A percentile compares a stretch with the other conserved stretches of the same genome.
phyloP scores from a whole-genome alignment of 2,113 vertebrate species.

The Cololabis saira region DNA sequence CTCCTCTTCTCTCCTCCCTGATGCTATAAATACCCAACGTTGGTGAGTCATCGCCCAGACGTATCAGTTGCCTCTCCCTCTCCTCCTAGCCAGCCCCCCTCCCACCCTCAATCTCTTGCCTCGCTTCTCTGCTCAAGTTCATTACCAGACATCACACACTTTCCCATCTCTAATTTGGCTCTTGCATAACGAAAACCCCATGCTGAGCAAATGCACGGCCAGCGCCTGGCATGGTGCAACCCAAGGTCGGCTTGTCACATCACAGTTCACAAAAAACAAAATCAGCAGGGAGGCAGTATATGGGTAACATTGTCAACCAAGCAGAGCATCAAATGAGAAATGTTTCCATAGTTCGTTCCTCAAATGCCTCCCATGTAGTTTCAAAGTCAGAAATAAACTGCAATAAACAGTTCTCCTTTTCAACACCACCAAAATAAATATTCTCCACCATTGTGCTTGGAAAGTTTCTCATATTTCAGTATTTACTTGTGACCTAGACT shows the following conservation, averaged over 20 bases:
- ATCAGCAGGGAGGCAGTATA: constrained; percentile 21
- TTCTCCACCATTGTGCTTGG: too few relatives aligned
- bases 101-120: not conserved
- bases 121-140: constrained; percentile 41
- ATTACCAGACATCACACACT: constrained; percentile 51
- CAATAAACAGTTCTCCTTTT: constrained; percentile 7
- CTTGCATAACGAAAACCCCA: constrained; percentile 21
- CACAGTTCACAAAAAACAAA: constrained; percentile 33
- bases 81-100: constrained; percentile 10
- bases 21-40: constrained; percentile 77
- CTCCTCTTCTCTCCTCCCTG: constrained; percentile 25
- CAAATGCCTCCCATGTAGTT: not conserved
- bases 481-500: too few relatives aligned
- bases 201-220: constrained; percentile 13
- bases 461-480: too few relatives aligned
- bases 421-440: constrained; percentile 1
- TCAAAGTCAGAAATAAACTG: constrained; percentile 3
- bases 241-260: constrained; percentile 52
- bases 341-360: not conserved
- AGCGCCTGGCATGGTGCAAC: constrained; percentile 8
- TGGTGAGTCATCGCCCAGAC: constrained; percentile 77
- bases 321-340: not conserved
- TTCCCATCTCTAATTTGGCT: constrained; percentile 45
- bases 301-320: constrained; percentile 4
- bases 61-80: constrained; percentile 64